Conservation (phyloP, 2,888 invertebrate genomes). For the Caenorhabditis angaria region DNA sequence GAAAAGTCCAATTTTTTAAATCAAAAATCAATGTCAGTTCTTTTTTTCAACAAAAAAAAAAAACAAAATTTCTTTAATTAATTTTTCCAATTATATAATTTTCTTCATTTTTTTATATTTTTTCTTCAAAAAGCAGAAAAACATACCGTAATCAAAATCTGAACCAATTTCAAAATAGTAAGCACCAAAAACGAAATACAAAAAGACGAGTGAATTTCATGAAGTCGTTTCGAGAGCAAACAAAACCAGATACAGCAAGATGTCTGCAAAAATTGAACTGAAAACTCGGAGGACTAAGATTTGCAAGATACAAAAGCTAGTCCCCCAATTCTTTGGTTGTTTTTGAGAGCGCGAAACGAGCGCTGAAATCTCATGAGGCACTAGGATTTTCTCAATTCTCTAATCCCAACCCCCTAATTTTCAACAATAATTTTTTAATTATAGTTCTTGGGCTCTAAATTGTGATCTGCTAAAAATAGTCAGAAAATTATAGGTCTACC, state of each 20-base stretch:
- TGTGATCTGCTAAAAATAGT: too few relatives aligned
- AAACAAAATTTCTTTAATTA: too few relatives aligned
- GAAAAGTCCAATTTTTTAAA: too few relatives aligned
- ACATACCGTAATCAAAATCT: constrained; percentile 27
- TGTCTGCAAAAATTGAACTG: constrained; percentile 21
- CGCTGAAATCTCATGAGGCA: not conserved
- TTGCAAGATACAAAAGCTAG: not conserved
- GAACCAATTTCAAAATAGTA: constrained; percentile 22
- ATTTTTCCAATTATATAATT: too few relatives aligned
- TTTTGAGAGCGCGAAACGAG: not conserved
- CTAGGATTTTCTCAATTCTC: too few relatives aligned
- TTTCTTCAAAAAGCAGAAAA: not conserved
- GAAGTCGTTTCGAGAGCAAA: constrained; percentile 33
- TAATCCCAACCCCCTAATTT: too few relatives aligned
- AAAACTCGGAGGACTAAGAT: not conserved
- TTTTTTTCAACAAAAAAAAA: too few relatives aligned
- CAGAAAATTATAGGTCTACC: too few relatives aligned
- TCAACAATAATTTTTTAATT: too few relatives aligned
- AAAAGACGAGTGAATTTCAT: constrained; percentile 32
- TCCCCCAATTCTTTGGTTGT: too few relatives aligned
- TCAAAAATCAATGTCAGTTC: too few relatives aligned
- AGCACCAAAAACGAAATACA: constrained; percentile 21
- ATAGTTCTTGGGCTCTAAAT: too few relatives aligned
- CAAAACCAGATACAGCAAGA: constrained; percentile 38
- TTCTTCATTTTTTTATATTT: not conserved